phyloP scores from a whole-genome alignment of 35 echinoderm and acorn worm genomes.

The Diadema setosum region DNA sequence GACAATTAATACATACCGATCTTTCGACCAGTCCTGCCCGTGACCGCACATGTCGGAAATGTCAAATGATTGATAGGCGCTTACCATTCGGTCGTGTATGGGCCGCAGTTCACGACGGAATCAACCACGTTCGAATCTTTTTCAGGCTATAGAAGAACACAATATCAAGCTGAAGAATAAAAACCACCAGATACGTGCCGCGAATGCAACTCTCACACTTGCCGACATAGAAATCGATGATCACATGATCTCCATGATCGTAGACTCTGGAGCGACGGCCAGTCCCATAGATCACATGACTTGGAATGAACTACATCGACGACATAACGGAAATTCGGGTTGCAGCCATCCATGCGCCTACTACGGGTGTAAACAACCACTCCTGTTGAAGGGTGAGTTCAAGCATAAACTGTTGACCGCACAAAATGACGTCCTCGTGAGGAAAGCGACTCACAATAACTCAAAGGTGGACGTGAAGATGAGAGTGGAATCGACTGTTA shows the following conservation, averaged over 20 bases:
- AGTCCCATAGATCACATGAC: background rate
- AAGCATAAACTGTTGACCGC: too few species aligned
- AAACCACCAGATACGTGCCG: background rate
- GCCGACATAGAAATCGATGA: background rate
- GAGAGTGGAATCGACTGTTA: constrained; percentile 9
- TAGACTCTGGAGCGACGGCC: background rate
- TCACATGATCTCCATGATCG: background rate
- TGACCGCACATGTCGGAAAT: background rate
- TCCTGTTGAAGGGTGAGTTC: background rate
- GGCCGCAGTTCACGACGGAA: too few species aligned
- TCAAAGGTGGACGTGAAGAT: too few species aligned
- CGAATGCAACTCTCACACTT: background rate
- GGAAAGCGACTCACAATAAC: too few species aligned
- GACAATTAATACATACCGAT: too few species aligned
- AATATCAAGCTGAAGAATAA: background rate
- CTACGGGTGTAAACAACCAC: background rate
- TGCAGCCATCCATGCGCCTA: background rate
- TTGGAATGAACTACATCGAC: background rate
- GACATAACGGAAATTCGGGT: background rate
- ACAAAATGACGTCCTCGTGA: too few species aligned
- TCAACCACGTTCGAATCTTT: background rate
- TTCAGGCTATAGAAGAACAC: background rate
- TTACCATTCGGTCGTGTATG: background rate
- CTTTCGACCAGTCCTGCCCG: background rate
- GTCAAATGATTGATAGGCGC: background rate